These are phyloP conservation scores for Fragum fragum DNA, from an alignment of 2,888 invertebrate species.

Conservation along the genomic window DNA sequence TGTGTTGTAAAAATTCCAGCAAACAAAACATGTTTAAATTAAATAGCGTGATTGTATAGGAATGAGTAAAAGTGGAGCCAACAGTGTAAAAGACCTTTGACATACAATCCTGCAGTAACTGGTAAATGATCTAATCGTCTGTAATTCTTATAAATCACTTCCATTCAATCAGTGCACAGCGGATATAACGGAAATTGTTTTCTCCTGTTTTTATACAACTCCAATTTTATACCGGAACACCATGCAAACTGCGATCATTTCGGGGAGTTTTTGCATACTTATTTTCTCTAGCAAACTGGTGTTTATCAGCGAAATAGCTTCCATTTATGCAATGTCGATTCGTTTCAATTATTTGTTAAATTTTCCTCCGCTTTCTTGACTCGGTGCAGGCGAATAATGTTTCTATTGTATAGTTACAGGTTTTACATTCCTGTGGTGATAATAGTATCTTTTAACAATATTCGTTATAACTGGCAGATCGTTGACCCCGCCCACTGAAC, in stretches of 20 bases:
- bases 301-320: not conserved
- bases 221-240: slow-evolving; percentile 1
- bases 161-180: slow-evolving; percentile 6
- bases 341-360: not conserved
- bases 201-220: not conserved
- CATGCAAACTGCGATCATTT: slow-evolving; percentile 3
- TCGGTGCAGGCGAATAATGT: too few species aligned
- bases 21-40: too few species aligned
- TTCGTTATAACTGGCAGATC: too few species aligned
- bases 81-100: not conserved
- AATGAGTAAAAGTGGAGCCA: too few species aligned
- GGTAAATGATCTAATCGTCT: not conserved
- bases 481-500: too few species aligned
- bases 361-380: not conserved
- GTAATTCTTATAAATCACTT: slow-evolving; percentile 3
- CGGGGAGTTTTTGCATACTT: not conserved
- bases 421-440: too few species aligned
- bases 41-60: too few species aligned
- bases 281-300: not conserved
- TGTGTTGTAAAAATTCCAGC: too few species aligned
- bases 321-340: slow-evolving; percentile 5
- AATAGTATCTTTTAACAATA: too few species aligned
- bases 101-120: not conserved
- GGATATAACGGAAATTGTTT: slow-evolving; percentile 2
- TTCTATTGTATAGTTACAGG: too few species aligned